Base-by-base conservation (phyloP, 2,888 invertebrate genomes). In the Drosophila neoperkinsi region DNA sequence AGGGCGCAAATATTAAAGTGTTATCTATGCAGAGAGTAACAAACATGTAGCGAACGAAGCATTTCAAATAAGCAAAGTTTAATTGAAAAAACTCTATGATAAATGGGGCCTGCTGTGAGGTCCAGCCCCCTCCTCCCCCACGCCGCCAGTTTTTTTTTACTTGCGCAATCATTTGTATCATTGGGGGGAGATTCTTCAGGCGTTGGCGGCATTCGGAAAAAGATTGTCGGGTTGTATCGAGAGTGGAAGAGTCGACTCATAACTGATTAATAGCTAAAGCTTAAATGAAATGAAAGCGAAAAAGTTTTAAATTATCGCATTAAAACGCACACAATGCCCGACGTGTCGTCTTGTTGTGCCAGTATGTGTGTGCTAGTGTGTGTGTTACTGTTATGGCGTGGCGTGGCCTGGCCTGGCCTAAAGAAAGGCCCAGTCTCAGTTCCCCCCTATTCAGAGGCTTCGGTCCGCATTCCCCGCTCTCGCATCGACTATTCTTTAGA, bases 221-320 rank as follows among this genome's bases (percentile, higher is more conserved):
- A 61, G 61, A 34, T 30, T 67, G 64, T 31, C 71, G 67, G 65
- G 65, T 74, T 74, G 64, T 71, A 77, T 77, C 51, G 34, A 77
- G 64, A 68, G 57, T 60, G 61, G 64, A 38, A 53, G 67, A 68
- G 60, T 33, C 59, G 74, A 67, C 65, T 80, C 81, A 81, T 78
- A 84, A 81, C 82, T 82, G 82, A 84, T 82, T 82, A 82, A 82
- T 84, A 84, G 82, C 79, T 70, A 67, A 76, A 71, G 76, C 67
- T 84, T 82, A 74, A 82, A 49, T 67, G 79, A 82, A 82, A 84
- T 71, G 82, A 82, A 82, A 82, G 82, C 84, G 84, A 82, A 82
- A 84, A 74, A 79, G 68, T 84, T 79, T 82, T 82, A 81, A 82
- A 81, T 82, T 81, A 82, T 78, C 79, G 82, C 79, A 82, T 82